Conservation (phyloP, 2,888 invertebrate species). For the Dilophus febrilis region DNA sequence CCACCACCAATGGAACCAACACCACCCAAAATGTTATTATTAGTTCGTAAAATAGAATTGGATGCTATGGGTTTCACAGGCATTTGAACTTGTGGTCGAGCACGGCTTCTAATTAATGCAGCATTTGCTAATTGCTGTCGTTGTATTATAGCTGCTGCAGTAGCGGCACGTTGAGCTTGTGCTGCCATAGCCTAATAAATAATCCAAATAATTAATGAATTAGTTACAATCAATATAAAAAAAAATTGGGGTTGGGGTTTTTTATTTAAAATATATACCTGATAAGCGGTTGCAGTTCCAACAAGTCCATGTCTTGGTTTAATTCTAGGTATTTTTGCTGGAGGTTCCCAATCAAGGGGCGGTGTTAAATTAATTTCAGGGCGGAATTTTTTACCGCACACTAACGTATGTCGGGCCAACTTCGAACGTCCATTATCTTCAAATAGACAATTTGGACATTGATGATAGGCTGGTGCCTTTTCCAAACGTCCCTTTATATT, state of each 20-base stretch:
- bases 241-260: too few species aligned
- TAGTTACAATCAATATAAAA: too few species aligned
- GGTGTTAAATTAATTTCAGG: slow-evolving; percentile 74
- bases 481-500: slow-evolving; percentile 68
- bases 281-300: slow-evolving; percentile 31
- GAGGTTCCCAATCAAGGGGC: slow-evolving; percentile 81
- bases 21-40: not conserved
- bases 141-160: slow-evolving; percentile 6
- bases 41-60: not conserved
- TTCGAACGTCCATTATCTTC: slow-evolving; percentile 89
- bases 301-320: slow-evolving; percentile 30
- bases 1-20: too few species aligned
- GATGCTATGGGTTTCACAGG: slow-evolving; percentile 16
- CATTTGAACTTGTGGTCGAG: slow-evolving; percentile 19
- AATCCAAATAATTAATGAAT: too few species aligned
- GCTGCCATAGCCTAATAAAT: slow-evolving; percentile 32
- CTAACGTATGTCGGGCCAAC: slow-evolving; percentile 68
- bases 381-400: slow-evolving; percentile 79
- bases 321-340: slow-evolving; percentile 69
- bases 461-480: slow-evolving; percentile 71
- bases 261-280: slow-evolving; percentile 16
- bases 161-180: slow-evolving; percentile 23
- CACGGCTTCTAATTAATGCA: slow-evolving; percentile 19
- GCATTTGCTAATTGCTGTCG: slow-evolving; percentile 8
- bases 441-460: slow-evolving; percentile 85